Conservation (phyloP, 2,113 vertebrate species). For the Atrichornis clamosus region DNA sequence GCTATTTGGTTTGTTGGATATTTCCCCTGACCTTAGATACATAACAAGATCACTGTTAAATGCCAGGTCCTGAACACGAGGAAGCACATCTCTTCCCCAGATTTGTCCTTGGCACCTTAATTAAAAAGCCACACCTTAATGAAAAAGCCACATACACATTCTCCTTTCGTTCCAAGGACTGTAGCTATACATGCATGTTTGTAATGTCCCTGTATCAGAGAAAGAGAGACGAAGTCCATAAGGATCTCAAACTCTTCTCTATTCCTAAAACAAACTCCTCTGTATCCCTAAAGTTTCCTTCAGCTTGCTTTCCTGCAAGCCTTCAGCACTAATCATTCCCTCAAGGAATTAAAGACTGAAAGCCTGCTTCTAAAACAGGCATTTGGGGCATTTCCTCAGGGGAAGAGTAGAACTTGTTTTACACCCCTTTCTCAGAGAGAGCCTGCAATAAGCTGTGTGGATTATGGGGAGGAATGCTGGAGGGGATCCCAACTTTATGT, state of each 20-base stretch:
- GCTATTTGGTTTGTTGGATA: background rate
- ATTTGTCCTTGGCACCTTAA: background rate
- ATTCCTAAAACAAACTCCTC: background rate
- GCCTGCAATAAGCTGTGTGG: constrained; percentile 45
- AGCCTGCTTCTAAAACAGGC: background rate
- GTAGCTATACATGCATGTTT: background rate
- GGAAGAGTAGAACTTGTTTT: background rate
- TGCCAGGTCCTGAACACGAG: background rate
- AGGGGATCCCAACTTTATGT: constrained; percentile 53
- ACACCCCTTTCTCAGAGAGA: constrained; percentile 46
- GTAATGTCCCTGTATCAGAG: background rate
- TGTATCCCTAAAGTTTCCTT: background rate
- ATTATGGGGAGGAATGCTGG: constrained; percentile 64
- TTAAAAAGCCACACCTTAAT: background rate
- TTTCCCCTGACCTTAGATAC: background rate
- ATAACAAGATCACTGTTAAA: background rate
- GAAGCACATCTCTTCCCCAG: background rate
- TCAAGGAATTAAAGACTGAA: background rate
- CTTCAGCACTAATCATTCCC: background rate
- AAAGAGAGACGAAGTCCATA: background rate
- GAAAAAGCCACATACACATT: background rate
- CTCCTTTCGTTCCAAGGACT: background rate
- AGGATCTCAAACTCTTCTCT: background rate
- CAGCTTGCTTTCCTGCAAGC: background rate
- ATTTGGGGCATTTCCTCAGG: background rate